Conservation (phyloP, 2,113 vertebrate genomes). For the Sylvia atricapilla region DNA sequence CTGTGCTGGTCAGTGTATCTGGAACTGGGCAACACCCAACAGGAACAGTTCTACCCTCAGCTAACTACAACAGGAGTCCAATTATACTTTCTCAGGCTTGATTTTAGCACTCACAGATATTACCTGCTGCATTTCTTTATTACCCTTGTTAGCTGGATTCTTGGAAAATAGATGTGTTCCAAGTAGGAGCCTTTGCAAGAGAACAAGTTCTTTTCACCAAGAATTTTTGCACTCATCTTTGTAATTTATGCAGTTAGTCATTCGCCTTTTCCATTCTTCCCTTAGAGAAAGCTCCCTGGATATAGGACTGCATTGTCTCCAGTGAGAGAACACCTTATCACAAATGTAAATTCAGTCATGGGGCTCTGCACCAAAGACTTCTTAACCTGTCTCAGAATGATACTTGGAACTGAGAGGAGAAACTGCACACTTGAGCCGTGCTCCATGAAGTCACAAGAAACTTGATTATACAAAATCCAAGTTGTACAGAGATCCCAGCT, state of each 20-base stretch:
- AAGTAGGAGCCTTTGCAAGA: not conserved
- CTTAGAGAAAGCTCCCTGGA: not conserved
- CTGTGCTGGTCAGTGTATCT: not conserved
- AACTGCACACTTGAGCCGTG: not conserved
- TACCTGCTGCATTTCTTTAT: not conserved
- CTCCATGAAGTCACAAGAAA: too few relatives aligned
- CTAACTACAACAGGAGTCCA: not conserved
- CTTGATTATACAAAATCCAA: not conserved
- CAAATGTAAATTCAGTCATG: not conserved
- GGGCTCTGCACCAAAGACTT: not conserved
- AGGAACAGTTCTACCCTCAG: not conserved
- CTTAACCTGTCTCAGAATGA: not conserved
- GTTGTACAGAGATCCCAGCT: not conserved
- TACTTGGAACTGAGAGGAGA: not conserved
- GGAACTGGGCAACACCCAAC: not conserved
- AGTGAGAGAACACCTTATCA: not conserved
- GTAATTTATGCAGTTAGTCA: not conserved
- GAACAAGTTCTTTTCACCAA: not conserved
- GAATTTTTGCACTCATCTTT: not conserved
- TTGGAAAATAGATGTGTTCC: not conserved
- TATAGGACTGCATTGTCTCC: not conserved
- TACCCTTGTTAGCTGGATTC: not conserved
- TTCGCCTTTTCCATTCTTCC: not conserved
- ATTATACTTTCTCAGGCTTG: not conserved
- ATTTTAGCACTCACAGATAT: not conserved